Conservation (phyloP, 2,888 invertebrate species). For the Unio delphinus region DNA sequence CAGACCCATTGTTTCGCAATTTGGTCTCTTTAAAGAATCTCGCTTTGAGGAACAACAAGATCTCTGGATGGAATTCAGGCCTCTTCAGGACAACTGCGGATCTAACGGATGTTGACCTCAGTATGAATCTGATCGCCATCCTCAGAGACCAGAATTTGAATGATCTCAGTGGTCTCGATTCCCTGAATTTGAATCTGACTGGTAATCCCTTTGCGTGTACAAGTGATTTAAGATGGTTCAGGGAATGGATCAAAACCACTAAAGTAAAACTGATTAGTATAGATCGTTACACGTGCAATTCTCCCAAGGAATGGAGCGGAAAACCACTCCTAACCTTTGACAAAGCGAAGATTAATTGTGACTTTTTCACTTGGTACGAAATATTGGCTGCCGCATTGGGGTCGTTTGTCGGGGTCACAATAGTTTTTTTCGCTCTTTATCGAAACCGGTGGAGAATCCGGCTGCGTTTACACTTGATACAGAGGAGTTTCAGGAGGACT, state of each 20-base stretch:
- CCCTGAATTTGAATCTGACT: constrained; percentile 75
- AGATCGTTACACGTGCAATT: constrained; percentile 39
- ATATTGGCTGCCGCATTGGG: constrained; percentile 23
- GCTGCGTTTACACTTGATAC: constrained; percentile 18
- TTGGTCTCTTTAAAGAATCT: constrained; percentile 78
- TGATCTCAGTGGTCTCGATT: constrained; percentile 81
- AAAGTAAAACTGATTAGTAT: constrained; percentile 22
- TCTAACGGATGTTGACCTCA: constrained; percentile 51
- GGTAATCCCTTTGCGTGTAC: constrained; percentile 92
- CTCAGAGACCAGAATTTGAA: constrained; percentile 63
- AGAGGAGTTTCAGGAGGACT: neutral
- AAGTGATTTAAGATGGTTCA: constrained; percentile 90
- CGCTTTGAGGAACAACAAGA: constrained; percentile 80
- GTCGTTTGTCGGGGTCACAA: constrained; percentile 18
- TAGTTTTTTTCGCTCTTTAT: constrained; percentile 19
- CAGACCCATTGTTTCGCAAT: constrained; percentile 74
- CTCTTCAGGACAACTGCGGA: constrained; percentile 28
- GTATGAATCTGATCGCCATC: constrained; percentile 63
- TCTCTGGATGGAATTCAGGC: constrained; percentile 39
- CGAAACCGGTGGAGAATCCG: constrained; percentile 35
- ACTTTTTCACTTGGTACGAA: constrained; percentile 27
- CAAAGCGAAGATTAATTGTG: constrained; percentile 45
- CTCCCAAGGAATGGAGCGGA: constrained; percentile 43
- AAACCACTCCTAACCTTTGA: constrained; percentile 42
- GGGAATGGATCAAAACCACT: constrained; percentile 94